A percentile compares a stretch with the other conserved stretches of the same genome.
These are phyloP conservation scores for Tragelaphus imberbis DNA, from an alignment of 2,113 vertebrate species.

Conservation along the genomic window DNA sequence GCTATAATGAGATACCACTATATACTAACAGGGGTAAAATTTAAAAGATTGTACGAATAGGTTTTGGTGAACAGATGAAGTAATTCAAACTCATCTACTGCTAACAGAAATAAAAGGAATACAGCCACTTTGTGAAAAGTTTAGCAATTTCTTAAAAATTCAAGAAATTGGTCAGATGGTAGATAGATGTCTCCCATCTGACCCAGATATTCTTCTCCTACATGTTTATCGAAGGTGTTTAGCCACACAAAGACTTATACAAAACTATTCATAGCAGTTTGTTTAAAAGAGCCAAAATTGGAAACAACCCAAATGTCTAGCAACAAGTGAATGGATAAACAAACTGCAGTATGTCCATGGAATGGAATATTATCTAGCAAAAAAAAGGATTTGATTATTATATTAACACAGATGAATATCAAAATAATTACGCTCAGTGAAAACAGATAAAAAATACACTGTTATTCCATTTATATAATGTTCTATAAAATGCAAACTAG, in stretches of 20 bases:
- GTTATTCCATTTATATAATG: not conserved
- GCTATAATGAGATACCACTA: not conserved
- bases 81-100: not conserved
- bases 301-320: not conserved
- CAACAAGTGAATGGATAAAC: not conserved
- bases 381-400: not conserved
- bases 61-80: not conserved
- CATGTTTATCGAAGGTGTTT: not conserved
- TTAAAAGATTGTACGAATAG: not conserved
- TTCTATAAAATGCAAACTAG: not conserved
- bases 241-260: not conserved
- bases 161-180: not conserved
- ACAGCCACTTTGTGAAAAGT: not conserved
- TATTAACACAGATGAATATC: not conserved
- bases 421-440: not conserved
- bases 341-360: not conserved
- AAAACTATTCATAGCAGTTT: not conserved
- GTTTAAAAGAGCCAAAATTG: not conserved
- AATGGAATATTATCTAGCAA: not conserved
- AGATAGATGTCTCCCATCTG: not conserved
- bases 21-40: not conserved
- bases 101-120: not conserved
- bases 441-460: not conserved
- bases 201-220: not conserved
- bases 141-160: not conserved